phyloP scores from a whole-genome alignment of 2,797 vertebrate species.

The Lithobates pipiens region DNA sequence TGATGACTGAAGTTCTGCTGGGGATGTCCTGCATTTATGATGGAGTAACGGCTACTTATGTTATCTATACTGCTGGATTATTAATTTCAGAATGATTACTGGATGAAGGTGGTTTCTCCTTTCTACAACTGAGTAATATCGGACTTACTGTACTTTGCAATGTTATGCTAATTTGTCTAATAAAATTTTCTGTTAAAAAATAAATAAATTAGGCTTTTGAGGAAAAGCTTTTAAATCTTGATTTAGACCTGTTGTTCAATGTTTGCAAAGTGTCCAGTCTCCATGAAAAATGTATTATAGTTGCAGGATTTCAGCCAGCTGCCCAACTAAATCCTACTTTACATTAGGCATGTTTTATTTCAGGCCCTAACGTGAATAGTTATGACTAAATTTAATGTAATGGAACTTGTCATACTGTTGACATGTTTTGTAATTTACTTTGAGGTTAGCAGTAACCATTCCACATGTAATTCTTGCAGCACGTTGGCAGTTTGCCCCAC shows the following conservation, averaged over 20 bases:
- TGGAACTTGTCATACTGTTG: constrained; percentile 58
- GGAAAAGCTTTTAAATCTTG: no score
- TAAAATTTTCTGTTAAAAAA: no score
- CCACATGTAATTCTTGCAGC: constrained; percentile 57
- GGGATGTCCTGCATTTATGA: no score
- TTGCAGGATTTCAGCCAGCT: constrained; percentile 1
- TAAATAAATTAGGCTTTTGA: no score
- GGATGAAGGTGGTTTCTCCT: no score
- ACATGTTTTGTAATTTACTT: constrained; percentile 59
- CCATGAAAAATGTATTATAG: constrained; percentile 11
- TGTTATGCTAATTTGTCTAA: no score
- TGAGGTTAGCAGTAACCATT: constrained; percentile 53
- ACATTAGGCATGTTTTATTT: constrained; percentile 36
- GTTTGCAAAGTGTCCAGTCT: constrained; percentile 23
- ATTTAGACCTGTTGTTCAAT: not conserved
- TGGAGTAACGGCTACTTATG: no score
- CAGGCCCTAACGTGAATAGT: constrained; percentile 17
- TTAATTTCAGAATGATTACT: no score
- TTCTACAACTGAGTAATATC: no score
- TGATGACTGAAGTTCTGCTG: no score
- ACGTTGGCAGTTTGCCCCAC: constrained; percentile 59
- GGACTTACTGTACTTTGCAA: no score
- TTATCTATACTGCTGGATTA: no score
- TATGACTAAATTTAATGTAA: constrained; percentile 50
- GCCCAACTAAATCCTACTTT: constrained; percentile 14